Base-by-base conservation (phyloP, 2,888 invertebrate species). In the Hedychridium roseum region DNA sequence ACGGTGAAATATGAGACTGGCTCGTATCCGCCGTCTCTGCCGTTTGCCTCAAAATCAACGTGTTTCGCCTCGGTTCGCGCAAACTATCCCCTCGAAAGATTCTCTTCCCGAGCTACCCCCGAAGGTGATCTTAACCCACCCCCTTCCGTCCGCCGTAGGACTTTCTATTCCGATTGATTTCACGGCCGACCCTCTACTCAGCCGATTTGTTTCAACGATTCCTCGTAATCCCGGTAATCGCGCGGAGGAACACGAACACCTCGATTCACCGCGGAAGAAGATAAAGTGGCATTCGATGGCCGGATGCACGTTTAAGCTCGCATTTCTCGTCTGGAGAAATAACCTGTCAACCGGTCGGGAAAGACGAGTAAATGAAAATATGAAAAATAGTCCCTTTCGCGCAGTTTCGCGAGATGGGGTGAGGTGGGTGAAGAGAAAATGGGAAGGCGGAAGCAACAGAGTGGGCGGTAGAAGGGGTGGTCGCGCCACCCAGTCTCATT, bases 401-500 rank as follows among this genome's bases (percentile, higher is more conserved):
- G 32, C 37, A 48, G 37, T 43, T 49, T 37, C 27, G 18, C 15
- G 23, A 18, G 31, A 30, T 20, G 16, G 16, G 36, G 15, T 9
- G 31, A 17, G 14, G 17, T 3, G 32, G 26, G 17, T n/a, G 28
- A 20, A 15, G 18, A 16, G 30, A 23, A 39, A 16, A 6, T 11
- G 27, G 17, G 5, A 16, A 30, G 32, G 15, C 38, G 21, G 58
- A 41, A 16, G 50, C 23, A 45, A 18, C 23, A 35, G 50, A 37
- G 47, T 34, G 30, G 47, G 27, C 32, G 35, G 47, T 42, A 40
- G 43, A 35, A 41, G 42, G 55, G 48, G 53, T 30, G 48, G 47
- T 43, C 44, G 52, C 27, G 17, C 39, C 49, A 26, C 31, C 54
- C 54, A 51, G 47, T 61, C 68, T 73, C 65, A 64, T 70, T 72